phyloP scores from a whole-genome alignment of 53 echinoderm and acorn worm genomes.

The Zoroaster sp. region DNA sequence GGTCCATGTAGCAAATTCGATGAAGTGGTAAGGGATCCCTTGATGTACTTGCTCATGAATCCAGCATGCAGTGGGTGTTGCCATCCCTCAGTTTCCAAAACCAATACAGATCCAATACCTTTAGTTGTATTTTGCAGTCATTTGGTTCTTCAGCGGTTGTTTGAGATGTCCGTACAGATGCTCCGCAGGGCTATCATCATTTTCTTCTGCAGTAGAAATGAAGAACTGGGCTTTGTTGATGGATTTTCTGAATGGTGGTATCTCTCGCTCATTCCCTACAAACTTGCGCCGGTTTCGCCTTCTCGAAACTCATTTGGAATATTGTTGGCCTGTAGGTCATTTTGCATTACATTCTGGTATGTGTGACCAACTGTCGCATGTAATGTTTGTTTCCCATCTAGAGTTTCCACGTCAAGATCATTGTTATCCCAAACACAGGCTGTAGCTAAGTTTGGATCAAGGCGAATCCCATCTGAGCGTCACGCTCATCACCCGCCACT shows the following conservation, averaged over 20 bases:
- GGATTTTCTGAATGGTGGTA: no score
- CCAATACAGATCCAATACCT: constrained; percentile 73
- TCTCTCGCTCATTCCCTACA: constrained; percentile 45
- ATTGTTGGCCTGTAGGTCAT: background rate
- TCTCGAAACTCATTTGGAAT: constrained; percentile 9
- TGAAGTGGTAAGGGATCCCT: constrained; percentile 67
- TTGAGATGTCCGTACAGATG: constrained; percentile 14
- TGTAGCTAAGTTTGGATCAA: constrained; percentile 48
- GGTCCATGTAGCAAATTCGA: no score
- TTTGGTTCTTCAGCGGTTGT: background rate
- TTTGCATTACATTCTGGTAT: constrained; percentile 67
- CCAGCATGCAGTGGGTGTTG: no score
- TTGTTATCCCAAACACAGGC: no score
- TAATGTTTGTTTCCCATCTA: no score
- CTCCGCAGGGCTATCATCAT: constrained; percentile 51
- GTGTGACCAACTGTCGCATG: no score
- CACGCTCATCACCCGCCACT: no score
- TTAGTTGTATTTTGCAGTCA: background rate
- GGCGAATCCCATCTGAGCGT: no score
- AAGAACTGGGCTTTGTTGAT: no score
- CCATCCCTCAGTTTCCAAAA: constrained; percentile 50
- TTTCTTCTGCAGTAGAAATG: constrained; percentile 55
- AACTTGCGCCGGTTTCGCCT: constrained; percentile 58
- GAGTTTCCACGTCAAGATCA: no score
- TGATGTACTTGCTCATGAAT: no score